Evolutionary conservation across 1,140 invertebrate genomes (phyloP).

Genomic region (Arctopsyche grandis): DNA sequence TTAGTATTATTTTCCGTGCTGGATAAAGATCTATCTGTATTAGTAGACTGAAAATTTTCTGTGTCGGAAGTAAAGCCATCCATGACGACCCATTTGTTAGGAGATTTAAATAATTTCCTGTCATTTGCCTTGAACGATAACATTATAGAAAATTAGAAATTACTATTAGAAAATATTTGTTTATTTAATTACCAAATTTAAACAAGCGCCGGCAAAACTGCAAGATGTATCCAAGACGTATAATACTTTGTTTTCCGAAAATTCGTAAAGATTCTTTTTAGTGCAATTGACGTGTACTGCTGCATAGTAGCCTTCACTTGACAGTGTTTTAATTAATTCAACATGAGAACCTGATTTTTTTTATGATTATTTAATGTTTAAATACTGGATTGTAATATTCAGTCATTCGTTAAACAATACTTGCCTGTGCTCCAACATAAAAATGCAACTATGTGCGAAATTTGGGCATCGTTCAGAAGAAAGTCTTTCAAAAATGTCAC

Average conservation of each 20-base stretch:
- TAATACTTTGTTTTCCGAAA: slow-evolving; percentile 1
- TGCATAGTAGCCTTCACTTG: background rate
- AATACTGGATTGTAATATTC: background rate
- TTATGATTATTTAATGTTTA: too few species aligned
- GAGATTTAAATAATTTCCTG: slow-evolving; percentile 28
- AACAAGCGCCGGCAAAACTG: slow-evolving; percentile 35
- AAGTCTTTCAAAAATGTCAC: slow-evolving; percentile 8
- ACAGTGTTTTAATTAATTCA: slow-evolving; percentile 7
- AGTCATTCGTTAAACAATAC: background rate
- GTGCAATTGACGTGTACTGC: background rate
- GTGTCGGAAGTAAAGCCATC: background rate
- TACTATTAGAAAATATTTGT: background rate
- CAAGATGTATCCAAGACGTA: slow-evolving; percentile 40
- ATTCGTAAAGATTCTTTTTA: background rate
- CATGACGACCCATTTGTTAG: slow-evolving; percentile 39
- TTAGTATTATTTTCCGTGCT: background rate
- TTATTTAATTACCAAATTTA: slow-evolving; percentile 35
- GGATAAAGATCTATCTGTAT: background rate
- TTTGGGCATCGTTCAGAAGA: background rate
- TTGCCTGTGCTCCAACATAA: slow-evolving; percentile 40
- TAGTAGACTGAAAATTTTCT: background rate
- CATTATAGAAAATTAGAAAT: background rate
- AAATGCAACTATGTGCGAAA: slow-evolving; percentile 25
- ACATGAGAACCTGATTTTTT: slow-evolving; percentile 15
- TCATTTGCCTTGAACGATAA: slow-evolving; percentile 40